A percentile compares a stretch with the other conserved stretches of the same genome.
Conservation (phyloP, 2,888 invertebrate genomes). For the Lottia gigantea region DNA sequence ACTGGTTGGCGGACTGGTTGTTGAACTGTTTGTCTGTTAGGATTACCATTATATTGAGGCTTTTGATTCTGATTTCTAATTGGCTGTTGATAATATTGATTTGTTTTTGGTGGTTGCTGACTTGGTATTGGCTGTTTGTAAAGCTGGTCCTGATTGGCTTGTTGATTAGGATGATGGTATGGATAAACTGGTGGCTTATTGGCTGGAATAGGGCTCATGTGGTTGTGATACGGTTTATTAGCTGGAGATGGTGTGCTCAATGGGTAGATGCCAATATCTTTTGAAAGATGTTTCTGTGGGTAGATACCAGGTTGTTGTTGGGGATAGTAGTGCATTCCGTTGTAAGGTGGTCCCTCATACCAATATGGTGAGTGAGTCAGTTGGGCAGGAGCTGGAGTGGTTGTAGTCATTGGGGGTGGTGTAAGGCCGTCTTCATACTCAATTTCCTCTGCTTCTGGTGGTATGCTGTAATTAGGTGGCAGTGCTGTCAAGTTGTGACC, state of each 20-base stretch:
- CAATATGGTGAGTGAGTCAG: neutral
- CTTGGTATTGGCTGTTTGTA: neutral
- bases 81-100: neutral
- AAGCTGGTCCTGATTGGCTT: neutral
- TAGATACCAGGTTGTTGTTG: neutral
- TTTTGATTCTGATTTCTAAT: neutral
- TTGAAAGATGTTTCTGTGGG: too few species aligned
- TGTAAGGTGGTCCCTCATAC: neutral
- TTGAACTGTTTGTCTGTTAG: neutral
- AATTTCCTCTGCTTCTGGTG: neutral
- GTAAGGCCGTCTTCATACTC: neutral
- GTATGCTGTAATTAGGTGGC: neutral
- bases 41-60: neutral
- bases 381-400: neutral
- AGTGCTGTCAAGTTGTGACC: neutral
- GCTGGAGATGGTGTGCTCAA: too few species aligned
- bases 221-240: too few species aligned
- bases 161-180: neutral
- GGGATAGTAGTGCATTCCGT: neutral
- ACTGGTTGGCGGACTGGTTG: slow-evolving; percentile 1
- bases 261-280: too few species aligned
- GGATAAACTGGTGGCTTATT: too few species aligned
- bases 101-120: neutral
- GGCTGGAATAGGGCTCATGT: too few species aligned
- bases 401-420: neutral